phyloP scores from a whole-genome alignment of 2,888 invertebrate genomes.

The Priocnemis perturbator region DNA sequence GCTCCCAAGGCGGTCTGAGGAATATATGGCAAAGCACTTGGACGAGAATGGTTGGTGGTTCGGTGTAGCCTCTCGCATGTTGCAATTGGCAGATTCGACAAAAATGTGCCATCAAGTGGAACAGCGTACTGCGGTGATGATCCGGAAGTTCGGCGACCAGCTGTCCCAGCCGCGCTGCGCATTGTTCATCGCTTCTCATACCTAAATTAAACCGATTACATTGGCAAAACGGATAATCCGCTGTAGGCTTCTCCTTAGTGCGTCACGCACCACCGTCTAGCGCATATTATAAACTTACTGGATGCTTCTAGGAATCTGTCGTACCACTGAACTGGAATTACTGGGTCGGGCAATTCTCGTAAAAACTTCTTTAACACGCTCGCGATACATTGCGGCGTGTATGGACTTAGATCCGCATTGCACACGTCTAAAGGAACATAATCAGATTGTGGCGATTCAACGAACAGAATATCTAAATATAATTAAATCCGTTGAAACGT shows the following conservation, averaged over 20 bases:
- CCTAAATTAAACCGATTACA: slow-evolving; percentile 60
- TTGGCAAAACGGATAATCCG: neutral
- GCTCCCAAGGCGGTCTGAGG: slow-evolving; percentile 85
- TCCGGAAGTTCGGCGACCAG: slow-evolving; percentile 80
- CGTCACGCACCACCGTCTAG: neutral
- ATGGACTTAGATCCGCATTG: slow-evolving; percentile 75
- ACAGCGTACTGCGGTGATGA: slow-evolving; percentile 80
- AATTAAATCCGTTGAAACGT: neutral
- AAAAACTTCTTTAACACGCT: slow-evolving; percentile 84
- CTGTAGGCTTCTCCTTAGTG: neutral
- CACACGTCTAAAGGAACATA: slow-evolving; percentile 67
- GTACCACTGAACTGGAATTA: slow-evolving; percentile 86
- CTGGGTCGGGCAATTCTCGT: slow-evolving; percentile 84
- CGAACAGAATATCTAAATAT: neutral
- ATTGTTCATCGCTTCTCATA: slow-evolving; percentile 78
- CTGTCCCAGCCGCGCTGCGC: slow-evolving; percentile 76
- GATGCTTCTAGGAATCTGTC: slow-evolving; percentile 81
- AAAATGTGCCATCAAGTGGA: slow-evolving; percentile 83
- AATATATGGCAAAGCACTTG: slow-evolving; percentile 85
- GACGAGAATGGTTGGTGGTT: slow-evolving; percentile 82
- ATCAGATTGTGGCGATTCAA: neutral
- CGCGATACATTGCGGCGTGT: slow-evolving; percentile 78
- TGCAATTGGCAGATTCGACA: slow-evolving; percentile 84
- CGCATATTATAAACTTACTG: slow-evolving; percentile 65
- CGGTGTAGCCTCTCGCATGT: slow-evolving; percentile 79